Evolutionary conservation across 1,140 invertebrate genomes (phyloP).

Genomic region (Forficula auricularia): DNA sequence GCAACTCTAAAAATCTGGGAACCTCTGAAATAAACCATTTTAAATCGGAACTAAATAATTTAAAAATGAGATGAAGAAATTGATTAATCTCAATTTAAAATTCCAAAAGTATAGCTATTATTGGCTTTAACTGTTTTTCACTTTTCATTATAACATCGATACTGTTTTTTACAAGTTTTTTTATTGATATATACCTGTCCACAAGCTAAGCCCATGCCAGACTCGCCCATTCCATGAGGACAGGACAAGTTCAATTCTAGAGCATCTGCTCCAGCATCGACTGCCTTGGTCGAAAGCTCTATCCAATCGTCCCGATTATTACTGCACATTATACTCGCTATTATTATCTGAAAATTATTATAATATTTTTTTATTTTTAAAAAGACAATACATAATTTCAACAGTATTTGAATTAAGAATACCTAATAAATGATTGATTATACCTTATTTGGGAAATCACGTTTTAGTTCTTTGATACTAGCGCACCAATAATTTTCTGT

Average conservation of each 20-base stretch:
- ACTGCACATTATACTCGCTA: slow-evolving; percentile 93
- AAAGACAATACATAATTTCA: background rate
- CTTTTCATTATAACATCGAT: too few relatives aligned
- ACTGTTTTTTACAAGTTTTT: too few relatives aligned
- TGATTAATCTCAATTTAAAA: too few relatives aligned
- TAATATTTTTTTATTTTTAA: slow-evolving; percentile 2
- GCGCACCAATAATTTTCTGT: slow-evolving; percentile 80
- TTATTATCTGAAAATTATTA: slow-evolving; percentile 51
- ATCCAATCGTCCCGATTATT: slow-evolving; percentile 81
- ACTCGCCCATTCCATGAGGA: slow-evolving; percentile 96
- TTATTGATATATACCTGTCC: slow-evolving; percentile 76
- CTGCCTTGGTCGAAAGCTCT: slow-evolving; percentile 56
- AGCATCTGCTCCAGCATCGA: slow-evolving; percentile 77
- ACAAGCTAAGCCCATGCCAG: slow-evolving; percentile 94
- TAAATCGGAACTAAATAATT: too few relatives aligned
- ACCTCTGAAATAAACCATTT: too few relatives aligned
- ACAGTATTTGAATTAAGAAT: background rate
- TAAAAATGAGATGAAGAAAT: too few relatives aligned
- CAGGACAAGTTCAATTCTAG: slow-evolving; percentile 93
- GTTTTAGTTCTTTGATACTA: slow-evolving; percentile 76
- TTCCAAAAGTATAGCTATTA: too few relatives aligned
- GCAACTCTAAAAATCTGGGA: too few relatives aligned
- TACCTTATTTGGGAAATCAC: slow-evolving; percentile 75
- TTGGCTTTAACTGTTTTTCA: too few relatives aligned
- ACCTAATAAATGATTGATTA: slow-evolving; percentile 9